These are phyloP conservation scores for Laterallus jamaicensis DNA, from an alignment of 2,113 vertebrate genomes.

Conservation along the genomic window DNA sequence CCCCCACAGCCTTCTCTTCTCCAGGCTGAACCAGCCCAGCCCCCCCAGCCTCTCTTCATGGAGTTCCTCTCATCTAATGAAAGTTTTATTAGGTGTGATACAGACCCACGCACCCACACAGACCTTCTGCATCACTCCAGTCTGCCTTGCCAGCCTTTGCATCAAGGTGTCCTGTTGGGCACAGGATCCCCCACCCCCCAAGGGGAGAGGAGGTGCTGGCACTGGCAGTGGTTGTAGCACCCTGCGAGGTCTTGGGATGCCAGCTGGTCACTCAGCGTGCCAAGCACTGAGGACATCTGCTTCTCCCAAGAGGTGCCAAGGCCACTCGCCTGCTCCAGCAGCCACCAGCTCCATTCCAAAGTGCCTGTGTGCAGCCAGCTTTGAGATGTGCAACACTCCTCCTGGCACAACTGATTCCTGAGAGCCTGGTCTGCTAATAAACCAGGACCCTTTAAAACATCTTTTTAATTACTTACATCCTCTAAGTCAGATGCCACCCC, in stretches of 20 bases:
- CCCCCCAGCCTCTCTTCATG: too few relatives aligned
- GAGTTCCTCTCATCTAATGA: neutral
- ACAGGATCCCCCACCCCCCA: accelerated
- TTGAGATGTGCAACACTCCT: neutral
- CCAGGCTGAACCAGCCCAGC: too few relatives aligned
- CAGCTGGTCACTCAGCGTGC: neutral
- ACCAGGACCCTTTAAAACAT: neutral
- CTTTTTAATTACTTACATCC: neutral
- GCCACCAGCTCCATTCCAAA: neutral
- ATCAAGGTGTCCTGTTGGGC: neutral
- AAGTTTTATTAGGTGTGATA: neutral
- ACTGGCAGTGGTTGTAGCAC: accelerated
- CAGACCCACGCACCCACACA: neutral
- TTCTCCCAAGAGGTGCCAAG: neutral
- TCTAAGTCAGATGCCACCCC: neutral
- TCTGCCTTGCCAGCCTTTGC: neutral
- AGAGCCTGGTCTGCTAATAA: neutral
- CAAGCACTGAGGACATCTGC: neutral
- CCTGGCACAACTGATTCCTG: neutral
- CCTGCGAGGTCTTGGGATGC: neutral
- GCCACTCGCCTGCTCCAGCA: accelerated
- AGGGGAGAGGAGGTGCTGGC: neutral
- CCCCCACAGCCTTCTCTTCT: too few relatives aligned
- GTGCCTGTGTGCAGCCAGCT: neutral
- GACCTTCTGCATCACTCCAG: neutral